phyloP scores from a whole-genome alignment of 2,797 vertebrate species.

The Pristis pectinata region DNA sequence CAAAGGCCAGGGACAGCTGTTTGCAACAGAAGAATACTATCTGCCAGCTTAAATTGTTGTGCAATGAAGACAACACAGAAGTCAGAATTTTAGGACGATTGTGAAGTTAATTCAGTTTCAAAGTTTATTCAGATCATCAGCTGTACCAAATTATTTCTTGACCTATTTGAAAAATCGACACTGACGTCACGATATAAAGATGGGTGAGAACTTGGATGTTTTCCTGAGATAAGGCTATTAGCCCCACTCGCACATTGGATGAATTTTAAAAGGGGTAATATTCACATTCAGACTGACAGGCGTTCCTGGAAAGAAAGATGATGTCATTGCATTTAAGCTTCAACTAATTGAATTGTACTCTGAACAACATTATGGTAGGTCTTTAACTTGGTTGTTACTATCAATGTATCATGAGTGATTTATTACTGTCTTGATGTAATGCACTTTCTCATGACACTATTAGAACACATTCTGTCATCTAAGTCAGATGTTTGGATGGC shows the following conservation, averaged over 20 bases:
- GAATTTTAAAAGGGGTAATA: neutral
- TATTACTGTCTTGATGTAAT: neutral
- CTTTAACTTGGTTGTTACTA: neutral
- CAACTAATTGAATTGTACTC: constrained; percentile 1
- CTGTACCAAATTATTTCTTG: constrained; percentile 24
- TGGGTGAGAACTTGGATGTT: neutral
- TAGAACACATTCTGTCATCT: neutral
- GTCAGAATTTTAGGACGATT: constrained; percentile 25
- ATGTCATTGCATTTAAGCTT: constrained; percentile 28
- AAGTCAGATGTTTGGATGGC: neutral
- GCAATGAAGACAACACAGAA: constrained; percentile 20
- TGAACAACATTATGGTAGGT: constrained; percentile 4
- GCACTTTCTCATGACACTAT: too few species aligned
- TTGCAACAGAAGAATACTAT: constrained; percentile 6
- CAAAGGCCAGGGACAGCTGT: constrained; percentile 16
- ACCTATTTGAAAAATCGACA: neutral
- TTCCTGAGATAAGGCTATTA: neutral
- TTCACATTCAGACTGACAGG: neutral
- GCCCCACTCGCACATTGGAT: neutral
- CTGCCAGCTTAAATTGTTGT: neutral
- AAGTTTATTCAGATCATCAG: neutral
- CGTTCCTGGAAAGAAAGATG: neutral
- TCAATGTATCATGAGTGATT: neutral
- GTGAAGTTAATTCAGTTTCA: neutral
- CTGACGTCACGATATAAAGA: neutral